Evolutionary conservation across 2,113 vertebrate genomes (phyloP).

Genomic region (Oncorhynchus masou): DNA sequence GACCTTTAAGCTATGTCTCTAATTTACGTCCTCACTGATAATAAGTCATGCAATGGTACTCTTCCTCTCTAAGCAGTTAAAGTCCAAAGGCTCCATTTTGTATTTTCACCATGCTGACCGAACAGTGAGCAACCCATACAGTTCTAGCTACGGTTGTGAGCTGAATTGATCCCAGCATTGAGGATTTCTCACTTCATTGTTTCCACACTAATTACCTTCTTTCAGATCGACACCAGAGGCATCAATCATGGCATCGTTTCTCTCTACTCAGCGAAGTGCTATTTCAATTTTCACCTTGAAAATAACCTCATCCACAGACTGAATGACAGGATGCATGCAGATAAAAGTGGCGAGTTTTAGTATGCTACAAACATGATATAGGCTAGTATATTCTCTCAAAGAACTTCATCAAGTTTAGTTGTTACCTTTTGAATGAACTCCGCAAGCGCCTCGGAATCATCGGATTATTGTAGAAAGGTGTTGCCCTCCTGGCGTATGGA

Average conservation of each 20-base stretch:
- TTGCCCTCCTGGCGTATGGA: not conserved
- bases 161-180: conserved; percentile 42
- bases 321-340: not conserved
- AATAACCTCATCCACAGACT: conserved; percentile 8
- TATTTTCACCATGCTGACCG: conserved; percentile 20
- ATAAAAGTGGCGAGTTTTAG: not conserved
- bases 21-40: conserved; percentile 24
- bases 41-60: conserved; percentile 5
- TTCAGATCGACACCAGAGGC: conserved; percentile 37
- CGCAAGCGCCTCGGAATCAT: not conserved
- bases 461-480: not conserved
- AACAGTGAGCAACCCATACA: conserved; percentile 17
- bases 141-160: conserved; percentile 16
- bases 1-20: not conserved
- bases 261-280: conserved; percentile 31
- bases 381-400: not conserved
- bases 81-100: conserved; percentile 18
- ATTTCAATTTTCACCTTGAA: conserved; percentile 28
- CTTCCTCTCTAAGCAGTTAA: conserved; percentile 9
- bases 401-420: too few species aligned
- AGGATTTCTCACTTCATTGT: conserved; percentile 25
- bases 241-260: conserved; percentile 38
- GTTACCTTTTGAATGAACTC: not conserved
- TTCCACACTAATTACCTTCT: conserved; percentile 47
- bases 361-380: not conserved